Evolutionary conservation across 53 echinoderm and acorn worm species (phyloP), one percentile per base, ranked within the genome.

Genomic region (Patiria pectinifera): DNA sequence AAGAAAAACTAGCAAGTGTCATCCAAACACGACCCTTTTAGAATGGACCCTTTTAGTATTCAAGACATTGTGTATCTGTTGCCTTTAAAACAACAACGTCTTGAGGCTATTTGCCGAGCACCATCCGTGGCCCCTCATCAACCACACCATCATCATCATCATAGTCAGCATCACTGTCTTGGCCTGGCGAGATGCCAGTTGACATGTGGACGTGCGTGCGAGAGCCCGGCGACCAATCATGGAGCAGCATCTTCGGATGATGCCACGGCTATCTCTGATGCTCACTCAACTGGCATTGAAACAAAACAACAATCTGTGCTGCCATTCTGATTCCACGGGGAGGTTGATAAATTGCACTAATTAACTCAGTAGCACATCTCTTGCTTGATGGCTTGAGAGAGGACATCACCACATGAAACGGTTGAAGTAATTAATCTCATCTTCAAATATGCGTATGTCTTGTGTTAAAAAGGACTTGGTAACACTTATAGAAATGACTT

Each of bases 91-190:
- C 62, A 24, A 13, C 62, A 85, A 85, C 85, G 60, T 85, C 85
- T 85, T 85, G 85, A 44, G 70, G 85, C 85, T 85, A 69, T 85
- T 85, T 85, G 21, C 45, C n/a, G 45, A 69, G 24, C 69, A 18
- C 69, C 11, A 4, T 85, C 19, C 9, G 21, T 69, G 46, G 85
- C 66, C 69, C 25, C 35, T 63, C 85, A 69, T 85, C 85, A 45
- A 43, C 85, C 46, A 35, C 46, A 47, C 49, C 49, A 81, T 49
- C 46, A 35, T 21, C 35, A 15, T 81, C 81, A 81, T 48, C 48
- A 48, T 81, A 47, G 3, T 81, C 71, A 19, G 21, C 71, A 53
- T 53, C 53, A 53, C 48, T 21, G 10, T 23, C 83, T 60, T 25
- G 45, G 59, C 84, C 84, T 66, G 66, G 84, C 66, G 14, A 44